A percentile compares a stretch with the other conserved stretches of the same genome.
Conservation (phyloP, 1,140 invertebrate genomes). For the Saccostrea cuccullata region DNA sequence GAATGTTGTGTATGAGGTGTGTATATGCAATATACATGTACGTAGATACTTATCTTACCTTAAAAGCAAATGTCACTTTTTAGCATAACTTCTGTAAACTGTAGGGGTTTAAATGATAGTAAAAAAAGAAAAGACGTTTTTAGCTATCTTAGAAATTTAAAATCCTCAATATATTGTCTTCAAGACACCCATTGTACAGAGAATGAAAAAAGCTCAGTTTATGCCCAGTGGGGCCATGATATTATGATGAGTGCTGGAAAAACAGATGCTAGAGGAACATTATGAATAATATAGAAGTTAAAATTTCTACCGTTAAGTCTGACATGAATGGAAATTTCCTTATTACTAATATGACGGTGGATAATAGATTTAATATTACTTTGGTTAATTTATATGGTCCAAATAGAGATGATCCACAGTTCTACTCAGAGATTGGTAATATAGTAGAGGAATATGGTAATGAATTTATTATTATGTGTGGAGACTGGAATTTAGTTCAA, state of each 20-base stretch:
- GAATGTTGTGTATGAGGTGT: too few relatives aligned
- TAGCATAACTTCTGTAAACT: too few relatives aligned
- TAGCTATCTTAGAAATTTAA: neutral
- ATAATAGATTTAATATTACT: slow-evolving; percentile 31
- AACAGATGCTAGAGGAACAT: slow-evolving; percentile 27
- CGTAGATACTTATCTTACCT: too few relatives aligned
- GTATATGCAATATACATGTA: too few relatives aligned
- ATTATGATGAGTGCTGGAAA: slow-evolving; percentile 33
- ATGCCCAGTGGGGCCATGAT: slow-evolving; percentile 39
- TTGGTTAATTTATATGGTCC: slow-evolving; percentile 51
- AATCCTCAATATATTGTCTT: slow-evolving; percentile 44
- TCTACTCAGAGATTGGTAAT: slow-evolving; percentile 26
- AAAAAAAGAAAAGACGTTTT: too few relatives aligned
- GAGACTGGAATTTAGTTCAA: slow-evolving; percentile 46
- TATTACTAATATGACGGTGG: slow-evolving; percentile 40
- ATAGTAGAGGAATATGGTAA: slow-evolving; percentile 18
- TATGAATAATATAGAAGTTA: slow-evolving; percentile 41
- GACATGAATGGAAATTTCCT: slow-evolving; percentile 37
- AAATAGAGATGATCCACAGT: slow-evolving; percentile 46
- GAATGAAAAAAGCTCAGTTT: slow-evolving; percentile 18
- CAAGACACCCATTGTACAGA: slow-evolving; percentile 19
- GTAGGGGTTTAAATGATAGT: too few relatives aligned
- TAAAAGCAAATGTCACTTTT: too few relatives aligned
- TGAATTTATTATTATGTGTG: slow-evolving; percentile 47
- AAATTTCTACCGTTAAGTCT: neutral